Evolutionary conservation across 2,888 invertebrate species (phyloP), one percentile per base, ranked within the genome.

Genomic region (Nephrotoma appendiculata): DNA sequence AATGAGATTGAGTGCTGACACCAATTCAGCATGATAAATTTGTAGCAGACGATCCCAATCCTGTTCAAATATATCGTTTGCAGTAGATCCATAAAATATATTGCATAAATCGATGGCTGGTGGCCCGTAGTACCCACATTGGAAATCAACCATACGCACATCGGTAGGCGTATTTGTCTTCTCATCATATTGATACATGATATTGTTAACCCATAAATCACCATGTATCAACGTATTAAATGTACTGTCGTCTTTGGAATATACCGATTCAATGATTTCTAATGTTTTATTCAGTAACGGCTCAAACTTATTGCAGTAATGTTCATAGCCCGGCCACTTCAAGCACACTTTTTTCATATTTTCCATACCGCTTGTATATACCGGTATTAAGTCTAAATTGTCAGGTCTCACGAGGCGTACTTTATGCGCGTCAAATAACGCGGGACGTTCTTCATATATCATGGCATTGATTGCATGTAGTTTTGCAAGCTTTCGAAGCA

Each of bases 161-260:
- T 91, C 90, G 86, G 89, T 88, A 5, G 91, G 88, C 1, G 44
- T 86, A 12, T 87, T 89, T 89, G 71, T 89, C 89, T 88, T 86
- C 1, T 31, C 71, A 86, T 90, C 88, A 87, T 91, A 91, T 7
- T 89, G 89, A 87, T 91, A 91, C 89, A 92, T 89, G 89, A 91
- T 90, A 88, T 92, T 92, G 86, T 91, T 91, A 4, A 90, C 88
- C 91, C 91, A 91, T 7, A 91, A 88, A 88, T 92, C 92, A 9
- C 91, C 92, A 87, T 92, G 92, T 87, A 90, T 91, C 1, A 86
- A 5, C 5, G 48, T 48, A 12, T 86, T 86, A 15, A 86, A 86
- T 6, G 15, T 31, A 83, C 11, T 19, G 12, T 83, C 83, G 11
- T 83, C 83, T 6, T 19, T 15, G 19, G 5, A 6, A 83, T n/a